phyloP scores from a whole-genome alignment of 2,888 invertebrate genomes.

The Meloe dianella region DNA sequence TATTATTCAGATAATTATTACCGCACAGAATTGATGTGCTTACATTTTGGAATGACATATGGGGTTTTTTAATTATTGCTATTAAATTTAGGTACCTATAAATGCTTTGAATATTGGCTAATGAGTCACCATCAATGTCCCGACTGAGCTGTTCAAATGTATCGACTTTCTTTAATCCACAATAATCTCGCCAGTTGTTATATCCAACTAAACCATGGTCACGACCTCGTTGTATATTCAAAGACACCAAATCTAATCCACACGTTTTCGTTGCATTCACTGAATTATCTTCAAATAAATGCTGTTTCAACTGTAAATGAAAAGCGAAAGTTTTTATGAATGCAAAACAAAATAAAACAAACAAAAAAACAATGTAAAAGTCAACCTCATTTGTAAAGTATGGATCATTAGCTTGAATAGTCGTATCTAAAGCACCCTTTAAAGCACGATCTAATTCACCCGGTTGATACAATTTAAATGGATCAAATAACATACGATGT shows the following conservation, averaged over 20 bases:
- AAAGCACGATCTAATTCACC: conserved; percentile 70
- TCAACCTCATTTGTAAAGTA: conserved; percentile 70
- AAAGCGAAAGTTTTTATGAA: too few relatives aligned
- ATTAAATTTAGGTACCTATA: conserved; percentile 66
- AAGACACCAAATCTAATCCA: conserved; percentile 83
- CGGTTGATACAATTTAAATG: conserved; percentile 70
- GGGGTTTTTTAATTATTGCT: not conserved
- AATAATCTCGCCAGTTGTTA: conserved; percentile 76
- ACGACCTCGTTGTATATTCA: conserved; percentile 87
- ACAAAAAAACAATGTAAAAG: too few relatives aligned
- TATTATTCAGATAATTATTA: not conserved
- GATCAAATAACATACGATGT: conserved; percentile 82
- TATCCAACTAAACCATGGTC: conserved; percentile 88
- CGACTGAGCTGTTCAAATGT: conserved; percentile 67
- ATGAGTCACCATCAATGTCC: conserved; percentile 70
- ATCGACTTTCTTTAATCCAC: conserved; percentile 68
- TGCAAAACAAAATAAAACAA: too few relatives aligned
- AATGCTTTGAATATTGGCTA: conserved; percentile 67
- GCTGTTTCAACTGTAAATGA: conserved; percentile 67
- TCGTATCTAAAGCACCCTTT: conserved; percentile 70
- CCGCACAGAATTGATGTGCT: not conserved
- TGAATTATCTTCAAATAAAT: conserved; percentile 67
- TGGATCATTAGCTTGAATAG: conserved; percentile 67
- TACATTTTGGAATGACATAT: not conserved
- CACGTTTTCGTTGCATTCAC: conserved; percentile 59